Evolutionary conservation across 2,113 vertebrate species (phyloP).

Genomic region (Oreochromis spilurus): DNA sequence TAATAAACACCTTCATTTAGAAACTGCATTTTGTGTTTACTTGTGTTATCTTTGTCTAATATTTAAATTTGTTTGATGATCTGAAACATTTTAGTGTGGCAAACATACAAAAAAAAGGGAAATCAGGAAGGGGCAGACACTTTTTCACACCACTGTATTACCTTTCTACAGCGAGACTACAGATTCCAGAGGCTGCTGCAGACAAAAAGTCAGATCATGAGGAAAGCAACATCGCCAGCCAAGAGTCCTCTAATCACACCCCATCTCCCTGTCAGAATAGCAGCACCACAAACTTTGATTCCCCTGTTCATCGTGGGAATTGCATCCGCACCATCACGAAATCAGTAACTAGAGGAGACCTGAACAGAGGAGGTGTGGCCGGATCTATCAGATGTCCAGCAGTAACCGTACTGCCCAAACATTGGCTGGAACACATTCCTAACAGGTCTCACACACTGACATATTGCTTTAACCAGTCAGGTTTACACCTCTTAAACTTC

Average conservation of each 20-base stretch:
- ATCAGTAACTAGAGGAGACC: constrained; percentile 66
- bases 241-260: constrained; percentile 71
- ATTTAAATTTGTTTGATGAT: not conserved
- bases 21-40: not conserved
- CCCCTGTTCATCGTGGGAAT: constrained; percentile 66
- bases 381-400: constrained; percentile 56
- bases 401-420: constrained; percentile 62
- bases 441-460: constrained; percentile 70
- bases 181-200: constrained; percentile 73
- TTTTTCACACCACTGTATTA: not conserved
- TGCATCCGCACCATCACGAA: constrained; percentile 79
- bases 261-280: constrained; percentile 76
- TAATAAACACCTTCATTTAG: not conserved
- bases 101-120: not conserved
- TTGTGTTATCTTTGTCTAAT: not conserved
- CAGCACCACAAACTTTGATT: constrained; percentile 72
- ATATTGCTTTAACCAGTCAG: not conserved
- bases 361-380: constrained; percentile 33
- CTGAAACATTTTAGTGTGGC: not conserved
- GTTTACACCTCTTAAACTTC: not conserved
- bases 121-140: not conserved
- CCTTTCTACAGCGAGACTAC: constrained; percentile 74
- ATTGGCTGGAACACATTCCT: constrained; percentile 54
- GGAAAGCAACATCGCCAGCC: constrained; percentile 76
- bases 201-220: constrained; percentile 72